phyloP scores from a whole-genome alignment of 2,113 vertebrate genomes.

The Fukomys damarensis region DNA sequence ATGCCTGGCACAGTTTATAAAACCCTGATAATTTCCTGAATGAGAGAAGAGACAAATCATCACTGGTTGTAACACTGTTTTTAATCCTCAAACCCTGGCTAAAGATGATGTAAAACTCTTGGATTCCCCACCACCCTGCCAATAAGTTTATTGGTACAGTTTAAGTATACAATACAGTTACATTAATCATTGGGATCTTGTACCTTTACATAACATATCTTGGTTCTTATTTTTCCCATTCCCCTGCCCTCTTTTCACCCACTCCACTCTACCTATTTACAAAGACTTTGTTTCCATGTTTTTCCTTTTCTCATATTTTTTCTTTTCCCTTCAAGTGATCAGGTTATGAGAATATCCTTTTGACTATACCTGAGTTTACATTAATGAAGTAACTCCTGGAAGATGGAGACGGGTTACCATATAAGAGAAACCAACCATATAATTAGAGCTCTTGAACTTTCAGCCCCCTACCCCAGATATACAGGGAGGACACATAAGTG shows the following conservation, averaged over 20 bases:
- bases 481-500: background rate
- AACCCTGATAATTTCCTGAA: background rate
- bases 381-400: background rate
- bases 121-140: background rate
- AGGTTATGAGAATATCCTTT: background rate
- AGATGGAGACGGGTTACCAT: background rate
- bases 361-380: background rate
- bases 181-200: no score
- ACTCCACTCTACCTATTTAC: no score
- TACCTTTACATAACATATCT: no score
- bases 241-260: no score
- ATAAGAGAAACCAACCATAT: background rate
- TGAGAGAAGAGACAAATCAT: background rate
- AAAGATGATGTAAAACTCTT: background rate
- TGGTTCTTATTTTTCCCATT: no score
- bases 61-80: background rate
- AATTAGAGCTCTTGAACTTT: background rate
- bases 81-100: background rate
- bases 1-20: background rate
- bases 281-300: no score
- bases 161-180: no score
- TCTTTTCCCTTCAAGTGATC: background rate
- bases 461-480: background rate
- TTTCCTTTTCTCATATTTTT: no score
- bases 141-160: no score